Percentiles rank a stretch among this genome's conserved stretches.
These are phyloP conservation scores for Tretioscincus oriximinensis DNA, from an alignment of 2,113 vertebrate genomes.

Conservation along the genomic window DNA sequence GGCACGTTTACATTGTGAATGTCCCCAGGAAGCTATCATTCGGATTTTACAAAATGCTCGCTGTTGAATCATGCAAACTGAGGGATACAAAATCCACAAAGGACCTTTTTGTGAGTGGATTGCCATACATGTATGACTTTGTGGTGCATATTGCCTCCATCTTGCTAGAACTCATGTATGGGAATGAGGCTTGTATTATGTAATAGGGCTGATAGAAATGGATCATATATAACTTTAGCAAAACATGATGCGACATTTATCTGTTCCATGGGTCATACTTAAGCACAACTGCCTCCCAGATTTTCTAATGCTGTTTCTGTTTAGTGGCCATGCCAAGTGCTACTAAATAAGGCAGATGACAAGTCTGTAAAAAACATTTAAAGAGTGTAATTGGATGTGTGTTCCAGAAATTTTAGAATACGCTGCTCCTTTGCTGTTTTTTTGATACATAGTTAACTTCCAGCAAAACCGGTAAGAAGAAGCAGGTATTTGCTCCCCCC, in stretches of 20 bases:
- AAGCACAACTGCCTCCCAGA: neutral
- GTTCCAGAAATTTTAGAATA: neutral
- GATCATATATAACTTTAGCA: neutral
- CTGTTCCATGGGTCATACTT: neutral
- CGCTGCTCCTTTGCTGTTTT: neutral
- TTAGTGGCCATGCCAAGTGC: neutral
- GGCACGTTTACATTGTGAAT: no score
- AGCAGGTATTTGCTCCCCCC: neutral
- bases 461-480: neutral
- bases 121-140: no score
- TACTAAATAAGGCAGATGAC: neutral
- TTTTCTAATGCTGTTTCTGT: neutral
- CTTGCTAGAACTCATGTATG: no score
- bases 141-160: no score
- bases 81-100: no score
- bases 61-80: no score
- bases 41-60: no score
- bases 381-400: neutral
- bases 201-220: no score
- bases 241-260: neutral
- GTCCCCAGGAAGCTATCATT: no score
- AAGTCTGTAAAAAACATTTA: neutral
- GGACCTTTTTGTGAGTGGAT: no score
- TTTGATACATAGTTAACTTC: neutral
- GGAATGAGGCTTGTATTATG: no score